phyloP scores from a whole-genome alignment of 2,888 invertebrate genomes.

The Pachydiplax longipennis region DNA sequence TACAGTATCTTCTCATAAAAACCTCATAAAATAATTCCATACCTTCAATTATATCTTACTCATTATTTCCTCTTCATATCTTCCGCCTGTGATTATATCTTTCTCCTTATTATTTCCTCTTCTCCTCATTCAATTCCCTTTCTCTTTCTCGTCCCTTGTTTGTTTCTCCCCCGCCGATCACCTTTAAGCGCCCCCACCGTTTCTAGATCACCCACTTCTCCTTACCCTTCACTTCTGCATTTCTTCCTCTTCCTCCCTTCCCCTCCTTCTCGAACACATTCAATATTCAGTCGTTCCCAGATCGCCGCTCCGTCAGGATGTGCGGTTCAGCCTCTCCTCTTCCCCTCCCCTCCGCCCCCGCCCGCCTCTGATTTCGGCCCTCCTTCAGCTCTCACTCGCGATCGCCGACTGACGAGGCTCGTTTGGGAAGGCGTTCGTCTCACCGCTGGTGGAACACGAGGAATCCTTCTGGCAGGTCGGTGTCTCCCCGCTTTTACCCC shows the following conservation, averaged over 20 bases:
- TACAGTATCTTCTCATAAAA: no score
- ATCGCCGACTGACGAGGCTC: neutral
- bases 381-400: neutral
- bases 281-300: slow-evolving; percentile 38
- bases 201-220: neutral
- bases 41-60: no score
- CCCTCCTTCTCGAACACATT: neutral
- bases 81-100: neutral
- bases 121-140: neutral
- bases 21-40: no score
- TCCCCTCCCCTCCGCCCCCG: neutral
- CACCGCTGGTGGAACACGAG: neutral
- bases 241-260: no score
- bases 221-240: neutral
- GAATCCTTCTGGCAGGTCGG: slow-evolving; percentile 13
- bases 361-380: neutral
- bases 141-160: neutral
- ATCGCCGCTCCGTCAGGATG: slow-evolving; percentile 32
- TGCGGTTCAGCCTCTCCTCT: slow-evolving; percentile 13
- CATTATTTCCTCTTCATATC: neutral
- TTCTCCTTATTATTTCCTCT: neutral
- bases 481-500: neutral
- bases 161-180: neutral
- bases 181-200: neutral
- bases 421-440: slow-evolving; percentile 8